phyloP scores from a whole-genome alignment of 2,797 vertebrate genomes.

The Fistularia commersonii region DNA sequence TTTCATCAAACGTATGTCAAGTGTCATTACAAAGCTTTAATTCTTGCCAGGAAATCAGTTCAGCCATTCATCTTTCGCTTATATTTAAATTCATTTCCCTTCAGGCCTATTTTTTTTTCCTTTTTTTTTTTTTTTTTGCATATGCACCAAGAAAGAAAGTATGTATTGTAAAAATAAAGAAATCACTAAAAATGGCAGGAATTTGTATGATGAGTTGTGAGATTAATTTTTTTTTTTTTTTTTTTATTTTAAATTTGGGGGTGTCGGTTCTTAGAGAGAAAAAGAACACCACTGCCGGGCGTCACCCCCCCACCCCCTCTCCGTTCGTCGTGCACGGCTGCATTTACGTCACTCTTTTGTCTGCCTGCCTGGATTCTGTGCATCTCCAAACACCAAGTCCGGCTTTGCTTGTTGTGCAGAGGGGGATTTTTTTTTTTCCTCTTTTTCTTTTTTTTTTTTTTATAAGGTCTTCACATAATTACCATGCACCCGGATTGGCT shows the following conservation, averaged over 20 bases:
- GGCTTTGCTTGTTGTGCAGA: slow-evolving; percentile 46
- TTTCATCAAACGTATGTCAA: slow-evolving; percentile 76
- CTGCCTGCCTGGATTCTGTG: no score
- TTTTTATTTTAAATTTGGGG: not conserved
- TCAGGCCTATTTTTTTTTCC: slow-evolving; percentile 55
- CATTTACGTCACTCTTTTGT: slow-evolving; percentile 57
- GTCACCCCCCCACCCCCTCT: no score
- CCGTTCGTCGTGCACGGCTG: slow-evolving; percentile 43
- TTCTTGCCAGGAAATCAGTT: slow-evolving; percentile 71
- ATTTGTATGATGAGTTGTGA: slow-evolving; percentile 73
- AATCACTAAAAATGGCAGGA: slow-evolving; percentile 55
- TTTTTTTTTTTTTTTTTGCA: slow-evolving; percentile 25
- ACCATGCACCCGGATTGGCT: slow-evolving; percentile 49
- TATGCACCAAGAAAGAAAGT: slow-evolving; percentile 55
- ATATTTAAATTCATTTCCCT: slow-evolving; percentile 75
- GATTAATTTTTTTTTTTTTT: slow-evolving; percentile 30
- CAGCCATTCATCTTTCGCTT: slow-evolving; percentile 74
- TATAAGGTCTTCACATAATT: slow-evolving; percentile 58
- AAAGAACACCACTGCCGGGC: slow-evolving; percentile 58
- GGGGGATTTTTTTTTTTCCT: slow-evolving; percentile 49
- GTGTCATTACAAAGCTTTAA: slow-evolving; percentile 72
- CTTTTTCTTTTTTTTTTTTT: slow-evolving; percentile 38
- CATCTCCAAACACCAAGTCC: no score
- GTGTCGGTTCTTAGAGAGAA: slow-evolving; percentile 31
- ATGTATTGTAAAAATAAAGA: slow-evolving; percentile 58